Conservation (phyloP, 2,888 invertebrate genomes). For the Agapostemon virescens region DNA sequence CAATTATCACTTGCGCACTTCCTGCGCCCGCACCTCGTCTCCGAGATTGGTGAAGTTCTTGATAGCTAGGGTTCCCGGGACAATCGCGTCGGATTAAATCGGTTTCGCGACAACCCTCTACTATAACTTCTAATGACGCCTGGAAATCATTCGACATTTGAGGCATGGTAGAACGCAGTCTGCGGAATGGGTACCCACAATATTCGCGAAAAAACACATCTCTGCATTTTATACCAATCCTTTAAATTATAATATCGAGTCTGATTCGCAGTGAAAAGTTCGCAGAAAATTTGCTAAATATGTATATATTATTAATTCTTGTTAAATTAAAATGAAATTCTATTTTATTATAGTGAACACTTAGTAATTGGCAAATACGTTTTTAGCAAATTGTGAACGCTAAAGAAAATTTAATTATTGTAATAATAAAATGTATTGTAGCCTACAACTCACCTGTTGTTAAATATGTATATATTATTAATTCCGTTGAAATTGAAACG, state of each 20-base stretch:
- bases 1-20: constrained; percentile 38
- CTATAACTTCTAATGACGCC: neutral
- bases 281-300: neutral
- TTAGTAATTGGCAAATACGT: no score
- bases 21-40: neutral
- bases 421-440: no score
- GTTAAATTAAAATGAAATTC: no score
- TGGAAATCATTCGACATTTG: neutral
- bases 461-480: neutral
- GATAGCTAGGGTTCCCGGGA: neutral
- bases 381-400: no score
- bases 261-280: no score
- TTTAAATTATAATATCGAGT: neutral
- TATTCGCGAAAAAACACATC: neutral
- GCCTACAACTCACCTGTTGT: no score
- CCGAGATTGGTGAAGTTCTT: neutral
- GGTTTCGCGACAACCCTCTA: neutral
- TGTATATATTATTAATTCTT: no score
- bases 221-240: neutral
- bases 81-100: neutral
- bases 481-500: no score
- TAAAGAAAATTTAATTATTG: no score
- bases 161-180: neutral
- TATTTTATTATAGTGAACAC: no score
- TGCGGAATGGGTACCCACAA: neutral